Evolutionary conservation across 2,797 vertebrate species (phyloP).

Genomic region (Myoxocephalus aenaeus): DNA sequence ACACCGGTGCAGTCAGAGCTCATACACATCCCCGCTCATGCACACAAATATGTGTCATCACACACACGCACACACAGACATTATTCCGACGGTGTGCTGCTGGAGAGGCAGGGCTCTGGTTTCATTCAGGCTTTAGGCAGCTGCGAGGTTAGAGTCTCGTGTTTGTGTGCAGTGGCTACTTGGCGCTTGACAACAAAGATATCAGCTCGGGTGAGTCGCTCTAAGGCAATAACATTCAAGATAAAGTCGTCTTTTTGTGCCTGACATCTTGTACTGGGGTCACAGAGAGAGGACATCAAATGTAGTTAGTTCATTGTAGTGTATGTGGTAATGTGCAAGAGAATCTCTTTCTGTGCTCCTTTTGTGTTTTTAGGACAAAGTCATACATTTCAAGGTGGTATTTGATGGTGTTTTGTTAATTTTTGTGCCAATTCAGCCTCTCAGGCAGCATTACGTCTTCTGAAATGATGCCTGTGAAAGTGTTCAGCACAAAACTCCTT

Average conservation of each 20-base stretch:
- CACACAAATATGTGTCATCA: conserved; percentile 45
- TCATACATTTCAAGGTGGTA: not conserved
- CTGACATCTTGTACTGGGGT: conserved; percentile 38
- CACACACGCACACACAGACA: conserved; percentile 42
- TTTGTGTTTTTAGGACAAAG: not conserved
- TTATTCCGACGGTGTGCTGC: conserved; percentile 65
- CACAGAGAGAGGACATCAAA: conserved; percentile 17
- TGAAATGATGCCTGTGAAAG: not conserved
- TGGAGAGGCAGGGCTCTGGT: conserved; percentile 81
- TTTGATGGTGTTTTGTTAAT: conserved; percentile 6
- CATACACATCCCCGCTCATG: conserved; percentile 51
- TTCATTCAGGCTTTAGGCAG: conserved; percentile 82
- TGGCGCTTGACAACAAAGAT: conserved; percentile 69
- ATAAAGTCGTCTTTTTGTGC: conserved; percentile 42
- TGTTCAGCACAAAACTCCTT: not conserved
- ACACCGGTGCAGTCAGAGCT: conserved; percentile 58
- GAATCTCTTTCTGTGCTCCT: not conserved
- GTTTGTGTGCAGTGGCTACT: conserved; percentile 74
- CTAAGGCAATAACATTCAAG: conserved; percentile 51
- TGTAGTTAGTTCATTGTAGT: conserved; percentile 6
- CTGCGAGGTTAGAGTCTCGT: conserved; percentile 71
- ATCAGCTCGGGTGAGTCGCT: conserved; percentile 75
- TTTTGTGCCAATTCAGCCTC: not conserved
- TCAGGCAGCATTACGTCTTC: conserved; percentile 1
- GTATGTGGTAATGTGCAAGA: not conserved